Percentiles rank a stretch among this genome's conserved stretches.
Conservation (phyloP, 2,888 invertebrate species). For the Schizotus pectinicornis region DNA sequence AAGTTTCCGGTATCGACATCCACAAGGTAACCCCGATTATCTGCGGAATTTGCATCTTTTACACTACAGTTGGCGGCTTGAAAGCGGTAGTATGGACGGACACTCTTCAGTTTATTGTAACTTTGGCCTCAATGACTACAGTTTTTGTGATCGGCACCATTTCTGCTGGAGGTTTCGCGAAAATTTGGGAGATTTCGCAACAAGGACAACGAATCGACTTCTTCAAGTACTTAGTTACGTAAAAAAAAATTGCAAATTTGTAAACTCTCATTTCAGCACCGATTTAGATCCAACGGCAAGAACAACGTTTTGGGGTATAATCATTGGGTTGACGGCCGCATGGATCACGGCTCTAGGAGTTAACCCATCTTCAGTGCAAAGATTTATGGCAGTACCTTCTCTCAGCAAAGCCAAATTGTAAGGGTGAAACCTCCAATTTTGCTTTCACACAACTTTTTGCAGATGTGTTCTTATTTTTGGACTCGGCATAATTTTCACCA, state of each 20-base stretch:
- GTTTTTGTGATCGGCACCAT: conserved; percentile 57
- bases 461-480: conserved; percentile 29
- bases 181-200: conserved; percentile 64
- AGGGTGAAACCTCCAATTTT: conserved; percentile 23
- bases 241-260: background rate
- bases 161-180: conserved; percentile 54
- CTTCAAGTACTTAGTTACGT: conserved; percentile 62
- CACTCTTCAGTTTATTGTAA: conserved; percentile 60
- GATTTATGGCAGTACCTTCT: conserved; percentile 54
- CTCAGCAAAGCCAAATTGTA: conserved; percentile 52
- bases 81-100: conserved; percentile 71
- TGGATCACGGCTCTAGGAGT: conserved; percentile 37
- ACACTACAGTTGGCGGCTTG: conserved; percentile 71
- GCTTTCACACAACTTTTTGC: conserved; percentile 4
- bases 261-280: conserved; percentile 59
- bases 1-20: conserved; percentile 72
- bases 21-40: conserved; percentile 70
- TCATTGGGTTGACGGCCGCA: conserved; percentile 63
- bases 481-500: conserved; percentile 16
- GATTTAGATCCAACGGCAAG: conserved; percentile 66
- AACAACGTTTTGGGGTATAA: conserved; percentile 67
- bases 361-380: conserved; percentile 12
- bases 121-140: conserved; percentile 61
- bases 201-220: conserved; percentile 65
- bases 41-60: conserved; percentile 76